Base-by-base conservation (phyloP, 1,140 invertebrate genomes). In the Sminthurides bifidus region DNA sequence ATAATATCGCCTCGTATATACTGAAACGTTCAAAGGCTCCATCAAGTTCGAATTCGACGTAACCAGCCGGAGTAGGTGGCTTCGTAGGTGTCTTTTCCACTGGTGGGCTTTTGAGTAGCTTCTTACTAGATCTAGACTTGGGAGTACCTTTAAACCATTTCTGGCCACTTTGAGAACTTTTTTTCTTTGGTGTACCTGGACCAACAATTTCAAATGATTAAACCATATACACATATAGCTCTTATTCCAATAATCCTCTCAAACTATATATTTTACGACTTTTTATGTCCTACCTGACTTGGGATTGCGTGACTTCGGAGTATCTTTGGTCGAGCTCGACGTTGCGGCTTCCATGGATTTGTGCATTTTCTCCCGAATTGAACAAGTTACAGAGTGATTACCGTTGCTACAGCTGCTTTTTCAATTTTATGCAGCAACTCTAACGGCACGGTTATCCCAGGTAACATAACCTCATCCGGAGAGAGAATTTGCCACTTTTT, bases 91-190 rank as follows among this genome's bases (percentile, higher is more conserved):
- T 19, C 35, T 27, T 45, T 12, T 63, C 60, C n/a, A 33, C 27
- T 29, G 60, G 61, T 1, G 61, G 52, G 35, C 35, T 54, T 29
- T 63, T 63, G 0, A 59, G 52, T 24, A 57, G 24, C 14, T 59
- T 49, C 19, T 58, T 23, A 37, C 51, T 58, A 12, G 56, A 45
- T 6, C 48, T n/a, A 24, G 48, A 52, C 17, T 57, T 61, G 5
- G 54, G 53, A n/a, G 58, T 19, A 1, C 58, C 58, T 52, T 60
- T 60, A 37, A 60, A 60, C 58, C 58, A 60, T 40, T 60, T 60
- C 6, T 56, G 52, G 5, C 52, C 56, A 17, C 31, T 59, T 26
- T 31, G 8, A 35, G 12, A 15, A 0, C 41, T 46, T 37, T 56
- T 60, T 29, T 54, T 52, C 33, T 52, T 56, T 19, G 45, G 45